phyloP scores from a whole-genome alignment of 2,797 vertebrate genomes.

The Enteromius anoplus region DNA sequence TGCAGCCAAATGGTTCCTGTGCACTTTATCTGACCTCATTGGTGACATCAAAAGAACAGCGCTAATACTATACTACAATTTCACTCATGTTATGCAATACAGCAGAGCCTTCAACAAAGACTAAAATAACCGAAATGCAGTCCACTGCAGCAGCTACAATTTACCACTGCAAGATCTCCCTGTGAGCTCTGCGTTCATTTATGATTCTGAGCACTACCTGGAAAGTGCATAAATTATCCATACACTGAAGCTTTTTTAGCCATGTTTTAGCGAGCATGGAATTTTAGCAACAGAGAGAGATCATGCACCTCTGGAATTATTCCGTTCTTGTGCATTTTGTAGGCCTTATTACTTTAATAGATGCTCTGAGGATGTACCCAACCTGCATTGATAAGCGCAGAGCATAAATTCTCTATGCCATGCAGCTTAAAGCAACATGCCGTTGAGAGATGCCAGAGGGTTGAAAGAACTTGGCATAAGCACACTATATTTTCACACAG shows the following conservation, averaged over 20 bases:
- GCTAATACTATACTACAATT: slow-evolving; percentile 2
- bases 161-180: slow-evolving; percentile 20
- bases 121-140: slow-evolving; percentile 40
- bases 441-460: slow-evolving; percentile 11
- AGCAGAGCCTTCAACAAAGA: slow-evolving; percentile 11
- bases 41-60: slow-evolving; percentile 12
- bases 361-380: slow-evolving; percentile 34
- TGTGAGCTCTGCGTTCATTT: slow-evolving; percentile 13
- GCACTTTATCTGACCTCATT: slow-evolving; percentile 13
- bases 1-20: slow-evolving; percentile 6
- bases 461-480: slow-evolving; percentile 21
- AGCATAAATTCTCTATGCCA: slow-evolving; percentile 31
- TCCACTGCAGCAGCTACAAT: slow-evolving; percentile 26
- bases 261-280: slow-evolving; percentile 34
- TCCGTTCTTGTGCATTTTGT: slow-evolving; percentile 34
- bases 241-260: slow-evolving; percentile 46
- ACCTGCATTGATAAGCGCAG: slow-evolving; percentile 35
- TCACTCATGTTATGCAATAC: slow-evolving; percentile 31
- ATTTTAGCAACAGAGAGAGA: slow-evolving; percentile 16
- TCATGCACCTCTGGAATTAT: slow-evolving; percentile 28
- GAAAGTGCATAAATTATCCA: slow-evolving; percentile 55
- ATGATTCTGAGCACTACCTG: slow-evolving; percentile 49
- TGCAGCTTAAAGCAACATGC: slow-evolving; percentile 46
- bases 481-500: neutral
- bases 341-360: slow-evolving; percentile 25